Percentiles rank a stretch among this genome's conserved stretches.
These are phyloP conservation scores for Doris montereyensis DNA, from an alignment of 2,888 invertebrate species.

Conservation along the genomic window DNA sequence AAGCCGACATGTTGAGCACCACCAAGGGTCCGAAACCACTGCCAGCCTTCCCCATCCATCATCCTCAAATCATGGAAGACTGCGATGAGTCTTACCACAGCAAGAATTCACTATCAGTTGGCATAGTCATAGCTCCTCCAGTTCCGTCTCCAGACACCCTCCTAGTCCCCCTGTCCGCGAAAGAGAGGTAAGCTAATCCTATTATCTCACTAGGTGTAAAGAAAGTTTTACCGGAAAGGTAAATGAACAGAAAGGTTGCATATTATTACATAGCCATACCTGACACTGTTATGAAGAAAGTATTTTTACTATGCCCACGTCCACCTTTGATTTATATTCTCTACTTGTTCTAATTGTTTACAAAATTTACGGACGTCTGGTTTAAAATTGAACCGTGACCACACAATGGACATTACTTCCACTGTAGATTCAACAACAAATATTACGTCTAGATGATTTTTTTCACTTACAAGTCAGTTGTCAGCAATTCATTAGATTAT, in stretches of 20 bases:
- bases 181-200: constrained; percentile 60
- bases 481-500: no score
- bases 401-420: no score
- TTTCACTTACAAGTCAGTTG: no score
- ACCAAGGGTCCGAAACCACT: constrained; percentile 43
- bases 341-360: no score
- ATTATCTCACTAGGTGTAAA: no score
- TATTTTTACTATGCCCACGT: not conserved
- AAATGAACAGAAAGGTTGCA: no score
- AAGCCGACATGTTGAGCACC: constrained; percentile 36
- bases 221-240: no score
- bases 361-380: no score
- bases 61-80: constrained; percentile 55
- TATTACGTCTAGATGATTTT: no score
- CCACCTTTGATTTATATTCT: not conserved
- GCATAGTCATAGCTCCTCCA: constrained; percentile 38
- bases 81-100: constrained; percentile 48
- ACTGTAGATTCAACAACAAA: no score
- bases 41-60: constrained; percentile 51
- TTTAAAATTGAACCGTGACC: no score
- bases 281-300: not conserved
- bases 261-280: not conserved
- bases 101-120: constrained; percentile 15
- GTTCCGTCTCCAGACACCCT: constrained; percentile 50
- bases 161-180: constrained; percentile 66